Percentiles rank a stretch among this genome's conserved stretches.
Evolutionary conservation across 2,797 vertebrate genomes (phyloP).

Genomic region (Crenuchus spilurus): DNA sequence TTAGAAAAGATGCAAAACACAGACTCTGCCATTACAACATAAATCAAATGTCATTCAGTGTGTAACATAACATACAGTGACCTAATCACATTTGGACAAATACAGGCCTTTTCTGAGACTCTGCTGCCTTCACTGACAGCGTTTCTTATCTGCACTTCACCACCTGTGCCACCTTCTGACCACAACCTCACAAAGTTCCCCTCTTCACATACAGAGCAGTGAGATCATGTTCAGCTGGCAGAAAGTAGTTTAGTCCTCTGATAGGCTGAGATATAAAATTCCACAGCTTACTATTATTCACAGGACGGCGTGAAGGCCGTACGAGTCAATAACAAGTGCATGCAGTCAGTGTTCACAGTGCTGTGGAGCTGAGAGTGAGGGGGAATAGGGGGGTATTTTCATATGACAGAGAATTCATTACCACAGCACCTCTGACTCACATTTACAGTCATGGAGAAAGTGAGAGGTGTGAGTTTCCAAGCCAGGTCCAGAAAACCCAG

Average conservation of each 20-base stretch:
- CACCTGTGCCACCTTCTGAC: conserved; percentile 1
- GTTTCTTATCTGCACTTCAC: not conserved
- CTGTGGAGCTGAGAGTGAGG: conserved; percentile 46
- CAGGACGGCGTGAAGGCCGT: conserved; percentile 14
- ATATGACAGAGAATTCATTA: conserved; percentile 54
- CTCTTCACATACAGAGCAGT: not conserved
- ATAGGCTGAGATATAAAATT: conserved; percentile 24
- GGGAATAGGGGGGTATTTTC: conserved; percentile 55
- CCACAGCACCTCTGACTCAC: conserved; percentile 36
- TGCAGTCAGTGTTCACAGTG: conserved; percentile 41
- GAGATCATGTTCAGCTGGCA: not conserved
- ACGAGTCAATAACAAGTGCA: conserved; percentile 36
- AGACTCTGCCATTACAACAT: no score
- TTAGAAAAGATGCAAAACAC: no score
- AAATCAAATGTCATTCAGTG: no score
- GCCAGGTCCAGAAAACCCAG: not conserved
- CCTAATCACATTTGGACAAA: conserved; percentile 57
- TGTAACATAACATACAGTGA: no score
- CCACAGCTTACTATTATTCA: conserved; percentile 10
- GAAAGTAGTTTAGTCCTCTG: not conserved
- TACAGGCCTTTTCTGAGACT: conserved; percentile 51
- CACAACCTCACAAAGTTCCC: conserved; percentile 6
- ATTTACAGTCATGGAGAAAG: conserved; percentile 13
- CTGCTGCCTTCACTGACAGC: conserved; percentile 3
- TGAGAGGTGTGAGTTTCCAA: conserved; percentile 2